These are phyloP conservation scores for Catocala sponsa DNA, from an alignment of 2,888 invertebrate species.

Conservation along the genomic window DNA sequence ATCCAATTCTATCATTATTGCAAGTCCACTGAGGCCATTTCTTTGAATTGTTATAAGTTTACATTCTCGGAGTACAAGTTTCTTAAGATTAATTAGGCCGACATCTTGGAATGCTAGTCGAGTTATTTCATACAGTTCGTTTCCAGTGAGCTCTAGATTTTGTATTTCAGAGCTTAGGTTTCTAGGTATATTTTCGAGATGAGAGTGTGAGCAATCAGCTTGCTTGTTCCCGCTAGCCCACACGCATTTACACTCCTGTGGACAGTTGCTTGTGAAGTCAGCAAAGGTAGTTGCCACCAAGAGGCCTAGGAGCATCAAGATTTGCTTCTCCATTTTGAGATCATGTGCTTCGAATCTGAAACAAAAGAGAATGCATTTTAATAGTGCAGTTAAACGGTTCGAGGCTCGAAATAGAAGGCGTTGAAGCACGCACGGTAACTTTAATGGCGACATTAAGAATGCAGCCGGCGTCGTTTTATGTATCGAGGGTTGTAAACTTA, in stretches of 20 bases:
- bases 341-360: slow-evolving; percentile 65
- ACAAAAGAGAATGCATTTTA: slow-evolving; percentile 63
- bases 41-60: slow-evolving; percentile 91
- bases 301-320: slow-evolving; percentile 65
- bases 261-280: slow-evolving; percentile 89
- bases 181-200: slow-evolving; percentile 91
- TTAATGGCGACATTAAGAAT: slow-evolving; percentile 66
- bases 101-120: slow-evolving; percentile 91
- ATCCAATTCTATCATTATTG: slow-evolving; percentile 94
- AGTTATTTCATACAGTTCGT: slow-evolving; percentile 90
- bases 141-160: slow-evolving; percentile 91
- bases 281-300: slow-evolving; percentile 68
- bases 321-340: slow-evolving; percentile 70
- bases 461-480: slow-evolving; percentile 62
- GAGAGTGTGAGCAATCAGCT: slow-evolving; percentile 92
- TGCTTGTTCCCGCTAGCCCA: slow-evolving; percentile 95
- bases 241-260: slow-evolving; percentile 92
- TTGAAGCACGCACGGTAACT: slow-evolving; percentile 63
- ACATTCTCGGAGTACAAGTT: slow-evolving; percentile 92
- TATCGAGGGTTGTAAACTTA: slow-evolving; percentile 65
- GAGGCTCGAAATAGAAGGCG: slow-evolving; percentile 62
- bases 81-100: slow-evolving; percentile 93
- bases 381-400: slow-evolving; percentile 49
- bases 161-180: slow-evolving; percentile 92
- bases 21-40: slow-evolving; percentile 92